Conservation (phyloP, 2,113 vertebrate genomes). For the Poecile atricapillus region DNA sequence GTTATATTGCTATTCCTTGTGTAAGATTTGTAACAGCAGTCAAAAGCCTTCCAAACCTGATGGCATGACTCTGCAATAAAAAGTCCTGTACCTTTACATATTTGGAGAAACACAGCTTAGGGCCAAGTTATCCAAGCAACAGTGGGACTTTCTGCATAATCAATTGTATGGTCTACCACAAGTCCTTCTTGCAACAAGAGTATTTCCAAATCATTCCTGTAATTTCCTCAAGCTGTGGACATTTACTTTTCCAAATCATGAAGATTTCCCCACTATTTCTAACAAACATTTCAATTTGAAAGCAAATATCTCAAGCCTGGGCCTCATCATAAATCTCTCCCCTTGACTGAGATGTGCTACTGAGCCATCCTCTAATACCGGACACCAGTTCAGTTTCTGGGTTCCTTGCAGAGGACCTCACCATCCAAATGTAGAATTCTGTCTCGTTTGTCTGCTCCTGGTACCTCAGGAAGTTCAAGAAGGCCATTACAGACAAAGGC, state of each 20-base stretch:
- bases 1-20: background rate
- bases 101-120: background rate
- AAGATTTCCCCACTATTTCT: background rate
- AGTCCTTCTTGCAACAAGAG: background rate
- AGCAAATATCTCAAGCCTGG: background rate
- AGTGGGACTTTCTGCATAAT: background rate
- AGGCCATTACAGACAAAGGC: background rate
- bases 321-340: background rate
- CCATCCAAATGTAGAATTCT: accelerated
- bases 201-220: background rate
- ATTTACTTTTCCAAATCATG: background rate
- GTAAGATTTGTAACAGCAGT: background rate
- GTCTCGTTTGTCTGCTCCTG: background rate
- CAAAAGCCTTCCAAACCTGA: background rate
- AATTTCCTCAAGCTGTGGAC: background rate
- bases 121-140: background rate
- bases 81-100: background rate
- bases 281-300: background rate
- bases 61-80: background rate
- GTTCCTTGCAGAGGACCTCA: background rate
- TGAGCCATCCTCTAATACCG: background rate
- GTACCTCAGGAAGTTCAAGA: background rate
- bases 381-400: background rate
- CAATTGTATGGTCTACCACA: background rate
- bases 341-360: background rate